phyloP scores from a whole-genome alignment of 2,113 vertebrate genomes.

The Ochotona curzoniae region DNA sequence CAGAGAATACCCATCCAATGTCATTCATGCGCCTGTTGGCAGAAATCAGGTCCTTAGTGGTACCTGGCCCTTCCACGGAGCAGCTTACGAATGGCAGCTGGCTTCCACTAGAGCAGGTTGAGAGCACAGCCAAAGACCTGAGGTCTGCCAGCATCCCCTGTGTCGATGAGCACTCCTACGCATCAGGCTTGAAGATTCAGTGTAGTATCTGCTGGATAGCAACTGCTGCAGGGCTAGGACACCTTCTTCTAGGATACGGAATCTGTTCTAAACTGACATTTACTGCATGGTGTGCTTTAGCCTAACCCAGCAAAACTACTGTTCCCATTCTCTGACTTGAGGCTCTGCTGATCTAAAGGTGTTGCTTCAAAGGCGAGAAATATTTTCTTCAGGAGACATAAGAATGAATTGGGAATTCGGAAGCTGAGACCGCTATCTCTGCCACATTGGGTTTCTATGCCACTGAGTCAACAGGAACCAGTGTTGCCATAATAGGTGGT shows the following conservation, averaged over 20 bases:
- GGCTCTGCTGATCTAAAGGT: neutral
- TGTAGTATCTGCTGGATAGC: neutral
- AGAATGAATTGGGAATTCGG: neutral
- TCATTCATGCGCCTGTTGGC: neutral
- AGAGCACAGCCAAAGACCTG: neutral
- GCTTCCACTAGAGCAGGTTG: constrained; percentile 3
- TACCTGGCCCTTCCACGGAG: neutral
- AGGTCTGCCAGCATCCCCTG: neutral
- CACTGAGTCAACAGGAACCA: neutral
- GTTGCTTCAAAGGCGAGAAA: neutral
- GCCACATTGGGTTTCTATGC: neutral
- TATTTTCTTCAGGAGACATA: neutral
- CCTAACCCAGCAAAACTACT: neutral
- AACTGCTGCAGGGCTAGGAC: neutral
- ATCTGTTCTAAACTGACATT: constrained; percentile 14
- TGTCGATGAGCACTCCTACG: neutral
- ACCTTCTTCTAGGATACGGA: neutral
- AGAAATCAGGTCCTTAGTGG: neutral
- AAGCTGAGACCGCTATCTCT: neutral
- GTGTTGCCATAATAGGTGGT: neutral
- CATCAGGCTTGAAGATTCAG: constrained; percentile 23
- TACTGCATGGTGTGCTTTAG: neutral
- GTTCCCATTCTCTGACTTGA: neutral
- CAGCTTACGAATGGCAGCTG: neutral
- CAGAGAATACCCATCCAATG: neutral